Evolutionary conservation across 2,797 vertebrate species (phyloP).

Genomic region (Odontamblyopus rebecca): DNA sequence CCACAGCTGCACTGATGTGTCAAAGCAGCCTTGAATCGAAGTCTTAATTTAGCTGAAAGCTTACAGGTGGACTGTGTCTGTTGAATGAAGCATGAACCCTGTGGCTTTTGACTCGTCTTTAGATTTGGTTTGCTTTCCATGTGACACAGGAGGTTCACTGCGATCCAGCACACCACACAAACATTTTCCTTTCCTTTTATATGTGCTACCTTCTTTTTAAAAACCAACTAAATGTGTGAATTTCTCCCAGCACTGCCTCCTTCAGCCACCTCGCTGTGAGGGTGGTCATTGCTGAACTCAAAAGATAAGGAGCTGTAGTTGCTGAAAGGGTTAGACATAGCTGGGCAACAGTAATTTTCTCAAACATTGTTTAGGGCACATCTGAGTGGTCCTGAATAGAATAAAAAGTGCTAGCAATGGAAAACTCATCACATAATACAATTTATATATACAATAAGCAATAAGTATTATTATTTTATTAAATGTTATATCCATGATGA

Average conservation of each 20-base stretch:
- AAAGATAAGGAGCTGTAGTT: constrained; percentile 39
- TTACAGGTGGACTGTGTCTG: constrained; percentile 22
- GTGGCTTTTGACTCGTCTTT: constrained; percentile 29
- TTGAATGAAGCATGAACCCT: constrained; percentile 29
- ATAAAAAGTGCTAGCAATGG: constrained; percentile 29
- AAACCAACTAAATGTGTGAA: constrained; percentile 41
- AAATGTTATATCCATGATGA: background rate
- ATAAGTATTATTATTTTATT: background rate
- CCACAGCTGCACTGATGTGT: background rate
- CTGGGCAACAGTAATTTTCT: constrained; percentile 38
- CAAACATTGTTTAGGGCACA: constrained; percentile 27
- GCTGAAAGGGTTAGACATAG: constrained; percentile 40
- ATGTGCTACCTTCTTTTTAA: constrained; percentile 25
- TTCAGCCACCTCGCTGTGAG: constrained; percentile 32
- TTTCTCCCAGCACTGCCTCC: constrained; percentile 32
- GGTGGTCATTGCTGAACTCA: constrained; percentile 46
- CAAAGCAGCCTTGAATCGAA: constrained; percentile 40
- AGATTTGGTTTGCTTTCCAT: constrained; percentile 24
- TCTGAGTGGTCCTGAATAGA: constrained; percentile 31
- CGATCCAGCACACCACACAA: constrained; percentile 39
- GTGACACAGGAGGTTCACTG: constrained; percentile 34
- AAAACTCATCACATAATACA: constrained; percentile 15
- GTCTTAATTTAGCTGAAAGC: constrained; percentile 39
- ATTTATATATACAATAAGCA: background rate
- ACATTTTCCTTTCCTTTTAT: constrained; percentile 62